A percentile compares a stretch with the other conserved stretches of the same genome.
Conservation (phyloP, 1,140 invertebrate genomes). For the Sweltsa coloradensis region DNA sequence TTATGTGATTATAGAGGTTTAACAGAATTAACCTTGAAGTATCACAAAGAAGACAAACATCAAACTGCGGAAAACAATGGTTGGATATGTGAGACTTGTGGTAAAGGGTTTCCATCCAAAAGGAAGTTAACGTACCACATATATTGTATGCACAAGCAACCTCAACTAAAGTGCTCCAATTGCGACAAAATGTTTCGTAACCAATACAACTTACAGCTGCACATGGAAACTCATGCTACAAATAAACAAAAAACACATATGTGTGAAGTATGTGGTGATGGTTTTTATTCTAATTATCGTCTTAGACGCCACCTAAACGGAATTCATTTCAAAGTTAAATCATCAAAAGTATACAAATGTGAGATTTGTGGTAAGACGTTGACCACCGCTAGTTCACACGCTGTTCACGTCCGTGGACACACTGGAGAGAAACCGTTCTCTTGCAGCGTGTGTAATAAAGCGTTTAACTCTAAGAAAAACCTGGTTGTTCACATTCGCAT, state of each 20-base stretch:
- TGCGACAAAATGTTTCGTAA: conserved; percentile 30
- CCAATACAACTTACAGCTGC: conserved; percentile 23
- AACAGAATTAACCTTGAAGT: too few species aligned
- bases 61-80: too few species aligned
- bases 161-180: conserved; percentile 33
- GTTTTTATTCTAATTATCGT: not conserved
- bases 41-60: not conserved
- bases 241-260: not conserved
- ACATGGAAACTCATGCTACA: conserved; percentile 1
- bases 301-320: conserved; percentile 23
- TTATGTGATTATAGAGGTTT: too few species aligned
- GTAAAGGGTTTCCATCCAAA: conserved; percentile 22
- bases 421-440: conserved; percentile 59
- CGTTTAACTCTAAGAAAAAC: conserved; percentile 27
- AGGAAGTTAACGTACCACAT: conserved; percentile 14
- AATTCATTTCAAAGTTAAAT: conserved; percentile 47
- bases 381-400: conserved; percentile 34
- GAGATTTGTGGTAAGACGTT: conserved; percentile 32
- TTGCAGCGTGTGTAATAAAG: conserved; percentile 42
- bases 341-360: conserved; percentile 33
- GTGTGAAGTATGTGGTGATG: conserved; percentile 2
- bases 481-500: conserved; percentile 41
- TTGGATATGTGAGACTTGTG: conserved; percentile 10
- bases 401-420: conserved; percentile 44
- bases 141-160: conserved; percentile 18